Conservation (phyloP, 2,797 vertebrate genomes). For the Brachymystax lenok region DNA sequence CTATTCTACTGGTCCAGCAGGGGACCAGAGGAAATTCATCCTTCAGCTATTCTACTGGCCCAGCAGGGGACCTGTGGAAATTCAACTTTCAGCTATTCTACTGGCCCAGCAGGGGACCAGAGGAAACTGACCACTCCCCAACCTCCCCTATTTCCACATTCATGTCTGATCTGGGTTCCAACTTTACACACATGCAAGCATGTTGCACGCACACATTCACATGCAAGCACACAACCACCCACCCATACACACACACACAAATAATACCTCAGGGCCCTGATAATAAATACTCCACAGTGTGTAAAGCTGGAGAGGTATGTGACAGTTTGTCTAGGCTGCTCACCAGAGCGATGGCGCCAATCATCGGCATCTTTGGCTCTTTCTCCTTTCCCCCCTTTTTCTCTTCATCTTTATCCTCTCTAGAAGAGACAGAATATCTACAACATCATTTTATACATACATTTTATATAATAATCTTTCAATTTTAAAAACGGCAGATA, state of each 20-base stretch:
- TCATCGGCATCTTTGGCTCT: slow-evolving; percentile 51
- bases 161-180: not conserved
- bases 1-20: too few relatives aligned
- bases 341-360: slow-evolving; percentile 69
- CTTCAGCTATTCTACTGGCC: too few relatives aligned
- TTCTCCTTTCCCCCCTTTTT: slow-evolving; percentile 46
- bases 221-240: not conserved
- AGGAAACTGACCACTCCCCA: slow-evolving; percentile 40
- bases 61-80: too few relatives aligned
- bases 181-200: slow-evolving; percentile 51
- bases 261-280: too few relatives aligned
- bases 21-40: too few relatives aligned
- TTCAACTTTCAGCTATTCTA: too few relatives aligned
- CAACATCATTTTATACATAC: not conserved
- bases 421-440: slow-evolving; percentile 12
- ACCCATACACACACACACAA: not conserved
- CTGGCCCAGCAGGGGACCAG: slow-evolving; percentile 35
- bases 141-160: not conserved
- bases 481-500: not conserved
- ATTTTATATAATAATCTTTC: not conserved
- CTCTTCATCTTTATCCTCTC: slow-evolving; percentile 32
- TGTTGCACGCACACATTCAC: slow-evolving; percentile 12
- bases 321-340: slow-evolving; percentile 18
- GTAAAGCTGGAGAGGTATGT: too few relatives aligned
- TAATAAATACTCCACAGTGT: not conserved